Conservation (phyloP, 2,113 vertebrate genomes). For the Notarius quadriscutis region DNA sequence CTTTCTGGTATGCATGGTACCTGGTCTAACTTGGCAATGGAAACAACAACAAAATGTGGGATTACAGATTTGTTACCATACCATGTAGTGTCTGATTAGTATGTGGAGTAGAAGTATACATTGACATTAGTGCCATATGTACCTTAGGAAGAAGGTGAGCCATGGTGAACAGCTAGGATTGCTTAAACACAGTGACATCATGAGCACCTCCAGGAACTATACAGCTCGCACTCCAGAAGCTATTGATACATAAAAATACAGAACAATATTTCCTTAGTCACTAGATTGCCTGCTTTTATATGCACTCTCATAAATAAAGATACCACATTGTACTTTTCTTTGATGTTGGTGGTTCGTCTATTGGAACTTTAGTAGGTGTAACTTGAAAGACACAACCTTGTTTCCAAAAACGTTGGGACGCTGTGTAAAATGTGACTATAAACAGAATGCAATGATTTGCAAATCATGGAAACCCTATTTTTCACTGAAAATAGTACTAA, state of each 20-base stretch:
- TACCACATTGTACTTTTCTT: not conserved
- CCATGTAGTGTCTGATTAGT: not conserved
- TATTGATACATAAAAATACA: not conserved
- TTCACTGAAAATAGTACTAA: too few relatives aligned
- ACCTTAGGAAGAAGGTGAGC: slow-evolving; percentile 8
- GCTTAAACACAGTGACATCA: slow-evolving; percentile 9
- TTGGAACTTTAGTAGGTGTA: not conserved
- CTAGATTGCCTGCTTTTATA: not conserved
- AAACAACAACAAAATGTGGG: not conserved
- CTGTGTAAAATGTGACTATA: too few relatives aligned
- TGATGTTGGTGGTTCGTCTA: not conserved
- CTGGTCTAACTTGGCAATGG: not conserved
- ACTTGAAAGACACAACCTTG: too few relatives aligned
- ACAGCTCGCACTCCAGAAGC: slow-evolving; percentile 16
- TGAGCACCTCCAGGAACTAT: slow-evolving; percentile 7
- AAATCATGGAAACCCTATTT: too few relatives aligned
- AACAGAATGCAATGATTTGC: too few relatives aligned
- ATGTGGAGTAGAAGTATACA: not conserved
- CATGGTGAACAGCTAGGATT: slow-evolving; percentile 4
- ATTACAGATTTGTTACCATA: not conserved
- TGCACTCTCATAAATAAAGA: not conserved
- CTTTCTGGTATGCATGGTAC: not conserved
- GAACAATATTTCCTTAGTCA: not conserved
- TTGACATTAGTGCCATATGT: not conserved
- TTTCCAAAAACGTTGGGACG: too few relatives aligned